Conservation (phyloP, 2,888 invertebrate species). For the Pedicia rivosa region DNA sequence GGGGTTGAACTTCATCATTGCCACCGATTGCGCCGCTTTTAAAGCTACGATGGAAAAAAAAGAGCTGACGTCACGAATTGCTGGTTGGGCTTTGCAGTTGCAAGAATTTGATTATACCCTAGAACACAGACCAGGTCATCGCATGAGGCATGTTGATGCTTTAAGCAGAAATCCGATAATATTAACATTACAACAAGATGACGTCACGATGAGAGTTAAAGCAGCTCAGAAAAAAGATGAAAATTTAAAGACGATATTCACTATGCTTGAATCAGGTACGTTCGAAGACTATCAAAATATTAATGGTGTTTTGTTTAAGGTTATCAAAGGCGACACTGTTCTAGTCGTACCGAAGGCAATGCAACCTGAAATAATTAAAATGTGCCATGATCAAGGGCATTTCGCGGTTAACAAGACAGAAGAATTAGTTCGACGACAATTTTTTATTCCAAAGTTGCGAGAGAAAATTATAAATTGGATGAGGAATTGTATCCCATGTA, state of each 20-base stretch:
- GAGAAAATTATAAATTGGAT: constrained; percentile 8
- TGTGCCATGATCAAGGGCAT: not conserved
- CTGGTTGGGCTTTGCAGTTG: constrained; percentile 4
- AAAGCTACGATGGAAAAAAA: constrained; percentile 18
- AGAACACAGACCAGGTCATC: not conserved
- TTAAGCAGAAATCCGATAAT: not conserved
- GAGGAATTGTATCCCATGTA: constrained; percentile 10
- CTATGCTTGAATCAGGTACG: too few relatives aligned
- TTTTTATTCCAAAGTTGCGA: not conserved
- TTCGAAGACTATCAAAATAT: too few relatives aligned
- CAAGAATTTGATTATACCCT: not conserved
- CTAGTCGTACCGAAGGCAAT: too few relatives aligned
- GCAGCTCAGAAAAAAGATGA: too few relatives aligned
- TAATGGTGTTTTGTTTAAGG: too few relatives aligned
- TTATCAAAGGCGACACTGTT: too few relatives aligned
- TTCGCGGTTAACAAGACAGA: not conserved
- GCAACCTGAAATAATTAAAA: too few relatives aligned
- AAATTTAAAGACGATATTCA: too few relatives aligned
- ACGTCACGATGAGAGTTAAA: not conserved
- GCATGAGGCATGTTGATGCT: not conserved
- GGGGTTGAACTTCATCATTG: constrained; percentile 16
- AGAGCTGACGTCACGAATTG: constrained; percentile 11
- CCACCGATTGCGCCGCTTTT: constrained; percentile 20
- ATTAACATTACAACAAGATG: not conserved
- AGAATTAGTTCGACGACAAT: not conserved